Conservation (phyloP, 2,113 vertebrate genomes). For the Cnemophilus loriae region DNA sequence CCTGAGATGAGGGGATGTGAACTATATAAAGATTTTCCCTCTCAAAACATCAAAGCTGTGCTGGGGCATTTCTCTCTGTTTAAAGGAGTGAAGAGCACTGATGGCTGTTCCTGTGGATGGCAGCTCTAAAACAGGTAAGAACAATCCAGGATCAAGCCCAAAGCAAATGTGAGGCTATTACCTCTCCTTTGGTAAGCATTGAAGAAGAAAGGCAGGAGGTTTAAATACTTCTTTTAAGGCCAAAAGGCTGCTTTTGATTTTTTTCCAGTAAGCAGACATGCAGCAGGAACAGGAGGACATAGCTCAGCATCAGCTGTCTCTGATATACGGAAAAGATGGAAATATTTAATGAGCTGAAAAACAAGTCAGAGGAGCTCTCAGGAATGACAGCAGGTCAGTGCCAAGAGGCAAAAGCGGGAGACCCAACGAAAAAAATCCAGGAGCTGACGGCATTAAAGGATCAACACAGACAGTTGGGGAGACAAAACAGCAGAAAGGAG, state of each 20-base stretch:
- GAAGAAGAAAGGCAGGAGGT: background rate
- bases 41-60: background rate
- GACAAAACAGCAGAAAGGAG: background rate
- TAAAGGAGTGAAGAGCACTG: background rate
- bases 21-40: background rate
- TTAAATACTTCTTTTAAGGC: background rate
- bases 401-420: background rate
- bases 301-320: background rate
- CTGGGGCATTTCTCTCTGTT: background rate
- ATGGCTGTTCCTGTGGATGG: background rate
- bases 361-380: background rate
- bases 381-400: background rate
- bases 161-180: background rate
- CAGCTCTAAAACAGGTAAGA: background rate
- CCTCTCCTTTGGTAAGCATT: background rate
- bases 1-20: background rate
- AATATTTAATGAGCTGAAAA: conserved; percentile 26
- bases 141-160: background rate
- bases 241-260: background rate
- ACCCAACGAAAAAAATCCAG: background rate
- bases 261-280: background rate
- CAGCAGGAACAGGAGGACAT: background rate
- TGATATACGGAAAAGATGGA: fast-evolving
- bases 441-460: background rate
- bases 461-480: background rate